phyloP scores from a whole-genome alignment of 2,113 vertebrate species.

The Leucosticte australis region DNA sequence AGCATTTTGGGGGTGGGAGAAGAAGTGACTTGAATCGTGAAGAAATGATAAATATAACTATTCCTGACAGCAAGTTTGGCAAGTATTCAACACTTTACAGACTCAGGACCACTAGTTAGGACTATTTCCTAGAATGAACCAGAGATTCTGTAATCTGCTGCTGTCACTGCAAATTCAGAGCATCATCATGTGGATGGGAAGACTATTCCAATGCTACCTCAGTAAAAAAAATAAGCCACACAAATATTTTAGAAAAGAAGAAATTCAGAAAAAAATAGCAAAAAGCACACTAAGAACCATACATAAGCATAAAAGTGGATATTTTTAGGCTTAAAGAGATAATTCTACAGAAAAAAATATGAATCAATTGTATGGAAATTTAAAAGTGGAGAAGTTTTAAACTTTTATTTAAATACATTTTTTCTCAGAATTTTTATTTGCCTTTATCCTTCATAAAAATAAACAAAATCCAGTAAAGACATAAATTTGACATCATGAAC shows the following conservation, averaged over 20 bases:
- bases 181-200: background rate
- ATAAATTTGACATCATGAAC: background rate
- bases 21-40: background rate
- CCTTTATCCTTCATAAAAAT: background rate
- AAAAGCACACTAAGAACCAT: background rate
- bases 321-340: background rate
- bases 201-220: background rate
- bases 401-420: background rate
- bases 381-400: background rate
- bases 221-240: background rate
- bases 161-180: background rate
- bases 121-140: fast-evolving
- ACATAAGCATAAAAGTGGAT: background rate
- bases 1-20: background rate
- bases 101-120: background rate
- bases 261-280: background rate
- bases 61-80: background rate
- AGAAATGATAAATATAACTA: background rate
- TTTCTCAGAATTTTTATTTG: background rate
- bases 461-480: background rate
- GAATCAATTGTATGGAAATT: background rate
- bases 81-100: background rate
- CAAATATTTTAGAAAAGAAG: background rate
- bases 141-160: background rate
- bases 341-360: background rate